These are phyloP conservation scores for Arctocebus calabarensis DNA, from an alignment of 2,797 vertebrate species.

Conservation along the genomic window DNA sequence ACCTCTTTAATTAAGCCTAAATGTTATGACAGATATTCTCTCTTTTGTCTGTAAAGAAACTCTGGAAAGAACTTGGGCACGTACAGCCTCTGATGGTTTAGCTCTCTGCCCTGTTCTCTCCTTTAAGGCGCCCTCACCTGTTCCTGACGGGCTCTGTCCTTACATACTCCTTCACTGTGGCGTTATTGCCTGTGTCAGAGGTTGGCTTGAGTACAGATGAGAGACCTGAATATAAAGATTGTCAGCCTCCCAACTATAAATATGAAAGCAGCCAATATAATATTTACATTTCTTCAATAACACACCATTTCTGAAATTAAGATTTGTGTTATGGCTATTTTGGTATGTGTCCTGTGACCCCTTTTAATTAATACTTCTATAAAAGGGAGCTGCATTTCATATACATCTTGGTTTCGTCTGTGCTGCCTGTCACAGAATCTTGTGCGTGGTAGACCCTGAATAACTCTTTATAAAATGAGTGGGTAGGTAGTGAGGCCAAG, in stretches of 20 bases:
- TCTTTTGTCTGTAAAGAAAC: background rate
- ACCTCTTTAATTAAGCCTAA: conserved; percentile 9
- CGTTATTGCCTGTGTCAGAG: background rate
- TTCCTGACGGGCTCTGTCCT: background rate
- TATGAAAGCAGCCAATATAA: background rate
- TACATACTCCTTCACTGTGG: background rate
- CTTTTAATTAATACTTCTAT: conserved; percentile 33
- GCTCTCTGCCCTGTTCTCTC: background rate
- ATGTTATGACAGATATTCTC: background rate
- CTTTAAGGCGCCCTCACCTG: background rate
- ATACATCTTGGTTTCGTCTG: background rate
- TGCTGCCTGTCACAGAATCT: background rate
- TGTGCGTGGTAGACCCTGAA: background rate
- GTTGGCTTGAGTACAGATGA: background rate
- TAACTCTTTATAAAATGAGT: background rate
- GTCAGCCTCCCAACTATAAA: background rate
- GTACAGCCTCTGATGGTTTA: background rate
- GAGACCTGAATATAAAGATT: background rate
- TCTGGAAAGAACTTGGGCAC: conserved; percentile 8
- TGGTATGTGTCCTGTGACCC: background rate
- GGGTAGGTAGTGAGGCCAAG: background rate
- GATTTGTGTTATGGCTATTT: background rate
- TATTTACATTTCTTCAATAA: conserved; percentile 5
- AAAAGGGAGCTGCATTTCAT: background rate
- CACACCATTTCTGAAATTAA: conserved; percentile 36